phyloP scores from a whole-genome alignment of 2,113 vertebrate species.

The Grammomys surdaster region DNA sequence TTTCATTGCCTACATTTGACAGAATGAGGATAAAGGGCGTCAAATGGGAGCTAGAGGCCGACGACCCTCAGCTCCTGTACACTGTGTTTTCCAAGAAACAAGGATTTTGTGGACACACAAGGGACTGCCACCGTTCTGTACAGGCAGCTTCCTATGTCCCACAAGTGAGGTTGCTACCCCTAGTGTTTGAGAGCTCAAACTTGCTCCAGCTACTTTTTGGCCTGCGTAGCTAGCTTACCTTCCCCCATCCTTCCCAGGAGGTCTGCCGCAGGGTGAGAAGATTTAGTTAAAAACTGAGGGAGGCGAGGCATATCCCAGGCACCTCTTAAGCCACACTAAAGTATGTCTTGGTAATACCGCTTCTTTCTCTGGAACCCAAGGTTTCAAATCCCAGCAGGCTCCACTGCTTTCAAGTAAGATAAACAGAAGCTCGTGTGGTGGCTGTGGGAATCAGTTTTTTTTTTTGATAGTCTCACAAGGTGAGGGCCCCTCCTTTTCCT shows the following conservation, averaged over 20 bases:
- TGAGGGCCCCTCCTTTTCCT: neutral
- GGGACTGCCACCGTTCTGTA: rapidly evolving
- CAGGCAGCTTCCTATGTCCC: rapidly evolving
- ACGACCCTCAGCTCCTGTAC: rapidly evolving
- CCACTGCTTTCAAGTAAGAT: slow-evolving; percentile 41
- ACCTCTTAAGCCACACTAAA: slow-evolving; percentile 23
- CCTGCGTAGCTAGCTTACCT: neutral
- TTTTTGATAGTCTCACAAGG: slow-evolving; percentile 44
- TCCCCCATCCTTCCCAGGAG: neutral
- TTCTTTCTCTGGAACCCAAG: slow-evolving; percentile 36
- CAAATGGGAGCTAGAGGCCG: neutral
- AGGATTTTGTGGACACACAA: neutral
- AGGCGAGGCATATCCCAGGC: neutral
- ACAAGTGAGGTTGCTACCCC: neutral
- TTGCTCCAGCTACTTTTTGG: neutral
- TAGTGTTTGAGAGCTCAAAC: neutral
- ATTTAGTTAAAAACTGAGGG: slow-evolving; percentile 34
- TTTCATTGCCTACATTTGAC: neutral
- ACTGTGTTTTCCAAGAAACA: no score
- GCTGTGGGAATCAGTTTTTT: neutral
- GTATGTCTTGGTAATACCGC: slow-evolving; percentile 38
- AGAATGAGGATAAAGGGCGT: neutral
- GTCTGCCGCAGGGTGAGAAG: neutral
- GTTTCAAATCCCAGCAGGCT: slow-evolving; percentile 43
- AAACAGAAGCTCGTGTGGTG: neutral